Percentiles rank a stretch among this genome's conserved stretches.
Evolutionary conservation across 1,140 invertebrate species (phyloP).

Genomic region (Protaetia brevitarsis): DNA sequence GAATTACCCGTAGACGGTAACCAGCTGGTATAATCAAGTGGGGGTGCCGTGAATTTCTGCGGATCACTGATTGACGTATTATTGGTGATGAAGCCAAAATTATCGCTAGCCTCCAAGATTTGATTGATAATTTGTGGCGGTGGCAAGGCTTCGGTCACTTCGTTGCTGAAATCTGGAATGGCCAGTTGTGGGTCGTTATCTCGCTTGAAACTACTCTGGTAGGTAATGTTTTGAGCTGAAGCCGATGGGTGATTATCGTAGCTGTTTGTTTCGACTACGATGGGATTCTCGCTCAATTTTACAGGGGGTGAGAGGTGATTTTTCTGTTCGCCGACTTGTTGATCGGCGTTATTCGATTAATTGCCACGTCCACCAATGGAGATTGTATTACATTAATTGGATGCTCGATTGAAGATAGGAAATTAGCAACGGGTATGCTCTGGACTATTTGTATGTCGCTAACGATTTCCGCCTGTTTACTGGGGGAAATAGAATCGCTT

Average conservation of each 20-base stretch:
- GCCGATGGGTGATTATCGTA: slow-evolving; percentile 41
- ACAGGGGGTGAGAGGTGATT: not conserved
- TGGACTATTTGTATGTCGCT: slow-evolving; percentile 53
- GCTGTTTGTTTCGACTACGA: slow-evolving; percentile 36
- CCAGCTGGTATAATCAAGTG: slow-evolving; percentile 37
- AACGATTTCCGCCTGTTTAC: slow-evolving; percentile 35
- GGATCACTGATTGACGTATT: not conserved
- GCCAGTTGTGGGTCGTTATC: slow-evolving; percentile 23
- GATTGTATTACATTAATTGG: slow-evolving; percentile 61
- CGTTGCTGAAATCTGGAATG: not conserved
- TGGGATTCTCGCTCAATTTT: slow-evolving; percentile 43
- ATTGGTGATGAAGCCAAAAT: not conserved
- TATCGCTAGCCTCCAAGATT: not conserved
- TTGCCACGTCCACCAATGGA: slow-evolving; percentile 58
- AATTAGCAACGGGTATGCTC: slow-evolving; percentile 61
- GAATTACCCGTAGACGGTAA: not conserved
- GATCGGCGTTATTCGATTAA: slow-evolving; percentile 31
- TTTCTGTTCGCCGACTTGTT: not conserved
- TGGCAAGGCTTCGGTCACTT: not conserved
- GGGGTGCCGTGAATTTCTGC: not conserved
- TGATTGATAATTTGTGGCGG: slow-evolving; percentile 22
- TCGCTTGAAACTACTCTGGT: slow-evolving; percentile 29
- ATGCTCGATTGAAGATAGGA: slow-evolving; percentile 62
- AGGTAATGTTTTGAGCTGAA: slow-evolving; percentile 31
- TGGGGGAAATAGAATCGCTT: not conserved